Conservation (phyloP, 2,888 invertebrate species). For the Phaedon cochleariae region DNA sequence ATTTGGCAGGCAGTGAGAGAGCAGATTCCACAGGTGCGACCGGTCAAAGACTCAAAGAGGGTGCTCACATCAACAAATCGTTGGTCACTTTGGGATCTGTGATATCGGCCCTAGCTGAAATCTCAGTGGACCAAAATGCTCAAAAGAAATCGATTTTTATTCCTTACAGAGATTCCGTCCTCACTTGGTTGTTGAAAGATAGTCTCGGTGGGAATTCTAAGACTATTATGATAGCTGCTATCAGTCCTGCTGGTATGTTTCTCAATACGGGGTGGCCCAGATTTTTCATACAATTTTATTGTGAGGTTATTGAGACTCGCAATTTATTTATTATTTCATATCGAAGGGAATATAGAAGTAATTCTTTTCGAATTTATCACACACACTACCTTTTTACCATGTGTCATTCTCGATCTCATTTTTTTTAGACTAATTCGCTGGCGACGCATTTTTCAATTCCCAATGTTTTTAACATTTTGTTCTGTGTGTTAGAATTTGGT, state of each 20-base stretch:
- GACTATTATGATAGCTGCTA: conserved; percentile 90
- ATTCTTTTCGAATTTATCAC: no score
- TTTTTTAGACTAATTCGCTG: no score
- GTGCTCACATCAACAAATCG: conserved; percentile 91
- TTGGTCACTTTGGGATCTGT: conserved; percentile 88
- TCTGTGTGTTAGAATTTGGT: no score
- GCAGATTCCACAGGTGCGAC: conserved; percentile 91
- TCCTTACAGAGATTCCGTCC: conserved; percentile 87
- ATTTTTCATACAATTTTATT: no score
- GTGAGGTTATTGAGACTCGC: no score
- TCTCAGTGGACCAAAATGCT: conserved; percentile 59
- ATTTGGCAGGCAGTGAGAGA: conserved; percentile 89
- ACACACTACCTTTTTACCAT: no score
- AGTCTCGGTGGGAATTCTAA: conserved; percentile 90
- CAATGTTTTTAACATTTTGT: no score
- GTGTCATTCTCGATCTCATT: no score
- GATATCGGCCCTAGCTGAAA: conserved; percentile 84
- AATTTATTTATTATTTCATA: no score
- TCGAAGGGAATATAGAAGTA: no score
- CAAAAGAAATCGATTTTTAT: conserved; percentile 70
- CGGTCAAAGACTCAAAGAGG: conserved; percentile 88
- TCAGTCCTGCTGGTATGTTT: conserved; percentile 63
- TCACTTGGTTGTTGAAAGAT: conserved; percentile 89
- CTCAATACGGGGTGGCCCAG: no score
- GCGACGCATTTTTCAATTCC: no score